Base-by-base conservation (phyloP, 2,888 invertebrate species). In the Nomada ferruginata region DNA sequence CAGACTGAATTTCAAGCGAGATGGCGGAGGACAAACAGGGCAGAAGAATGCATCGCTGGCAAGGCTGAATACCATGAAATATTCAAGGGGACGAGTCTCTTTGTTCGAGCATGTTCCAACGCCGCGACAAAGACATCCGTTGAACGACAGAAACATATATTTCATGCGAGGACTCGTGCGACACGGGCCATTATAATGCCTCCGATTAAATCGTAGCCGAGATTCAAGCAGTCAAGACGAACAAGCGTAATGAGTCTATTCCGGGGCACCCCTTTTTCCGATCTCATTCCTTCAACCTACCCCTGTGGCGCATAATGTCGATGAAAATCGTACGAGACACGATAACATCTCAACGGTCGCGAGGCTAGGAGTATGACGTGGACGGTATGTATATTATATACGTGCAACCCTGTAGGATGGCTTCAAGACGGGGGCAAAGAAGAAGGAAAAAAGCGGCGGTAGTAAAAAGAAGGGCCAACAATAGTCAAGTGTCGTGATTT, bases 401-500 rank as follows among this genome's bases (percentile, higher is more conserved):
- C 60, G 52, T 15, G 2, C 23, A 11, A 59, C 63, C 66, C 61
- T 47, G 47, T 64, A 59, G 63, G 66, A 74, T 71, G 70, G 76
- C 57, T 64, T 20, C 20, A 57, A 26, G 52, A 57, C 26, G 23
- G 47, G 65, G 10, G 23, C 20, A 55, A 7, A 23, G 5, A 9
- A 15, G 29, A 18, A 15, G n/a, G 59, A 72, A 79, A 79, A 75
- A 69, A 83, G 69, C 77, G 79, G 83, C 76, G 82, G 82, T 79
- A 81, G 79, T 85, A 84, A 84, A 86, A 87, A 87, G 88, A 79
- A 83, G 81, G 76, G 70, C 78, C 81, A 79, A 88, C 85, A 88
- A 88, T 88, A 87, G 87, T 88, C 88, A 85, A 88, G 87, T 87
- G 84, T 87, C 82, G 88, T 88, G 88, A 88, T 88, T 88, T 84